Evolutionary conservation across 2,888 invertebrate genomes (phyloP).

Genomic region (Tenthredo scrophulariae): DNA sequence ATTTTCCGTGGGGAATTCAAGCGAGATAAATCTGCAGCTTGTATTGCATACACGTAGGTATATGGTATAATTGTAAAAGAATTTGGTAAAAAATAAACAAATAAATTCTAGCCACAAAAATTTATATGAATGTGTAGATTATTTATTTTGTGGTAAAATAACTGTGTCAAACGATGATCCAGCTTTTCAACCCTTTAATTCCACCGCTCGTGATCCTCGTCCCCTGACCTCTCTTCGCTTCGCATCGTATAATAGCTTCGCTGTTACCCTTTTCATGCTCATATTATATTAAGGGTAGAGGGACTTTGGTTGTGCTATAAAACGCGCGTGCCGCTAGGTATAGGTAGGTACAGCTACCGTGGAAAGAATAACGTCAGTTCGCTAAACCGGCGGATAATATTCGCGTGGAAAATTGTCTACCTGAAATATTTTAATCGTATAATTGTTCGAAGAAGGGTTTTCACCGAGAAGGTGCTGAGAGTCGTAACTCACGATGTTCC

Average conservation of each 20-base stretch:
- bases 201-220: background rate
- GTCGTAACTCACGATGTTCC: background rate
- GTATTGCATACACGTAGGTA: background rate
- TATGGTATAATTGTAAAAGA: background rate
- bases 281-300: background rate
- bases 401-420: conserved; percentile 32
- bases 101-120: background rate
- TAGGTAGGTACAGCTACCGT: background rate
- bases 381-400: background rate
- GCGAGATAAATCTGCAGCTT: background rate
- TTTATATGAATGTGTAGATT: background rate
- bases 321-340: background rate
- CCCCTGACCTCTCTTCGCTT: background rate
- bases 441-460: conserved; percentile 20
- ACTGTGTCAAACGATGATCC: background rate
- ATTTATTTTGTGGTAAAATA: background rate
- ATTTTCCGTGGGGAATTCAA: background rate
- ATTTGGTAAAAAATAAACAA: background rate
- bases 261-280: conserved; percentile 48
- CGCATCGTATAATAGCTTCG: background rate
- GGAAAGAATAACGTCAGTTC: background rate
- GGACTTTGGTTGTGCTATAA: background rate
- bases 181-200: background rate
- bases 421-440: conserved; percentile 26
- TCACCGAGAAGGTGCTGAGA: background rate